phyloP scores from a whole-genome alignment of 1,140 invertebrate species.

The Drosophila watanabei region DNA sequence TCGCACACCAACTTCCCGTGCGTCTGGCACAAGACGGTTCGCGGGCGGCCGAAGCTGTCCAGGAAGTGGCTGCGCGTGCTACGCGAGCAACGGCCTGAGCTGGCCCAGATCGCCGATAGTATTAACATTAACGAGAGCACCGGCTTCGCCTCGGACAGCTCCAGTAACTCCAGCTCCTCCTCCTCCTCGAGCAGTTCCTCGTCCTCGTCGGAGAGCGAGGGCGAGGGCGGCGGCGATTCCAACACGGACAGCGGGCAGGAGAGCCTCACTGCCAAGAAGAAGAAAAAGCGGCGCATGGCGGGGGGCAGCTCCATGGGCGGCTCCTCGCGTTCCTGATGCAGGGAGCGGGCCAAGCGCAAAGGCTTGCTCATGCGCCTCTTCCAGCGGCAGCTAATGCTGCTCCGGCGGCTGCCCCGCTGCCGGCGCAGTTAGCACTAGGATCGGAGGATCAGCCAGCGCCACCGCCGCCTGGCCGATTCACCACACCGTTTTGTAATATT shows the following conservation, averaged over 20 bases:
- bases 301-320: constrained; percentile 49
- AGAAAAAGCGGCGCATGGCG: constrained; percentile 90
- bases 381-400: constrained; percentile 66
- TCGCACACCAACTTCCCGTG: constrained; percentile 98
- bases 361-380: constrained; percentile 68
- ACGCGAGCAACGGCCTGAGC: constrained; percentile 92
- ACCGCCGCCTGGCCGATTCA: constrained; percentile 19
- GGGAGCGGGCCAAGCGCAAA: constrained; percentile 59
- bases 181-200: constrained; percentile 90
- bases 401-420: constrained; percentile 47
- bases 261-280: constrained; percentile 94
- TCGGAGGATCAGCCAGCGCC: constrained; percentile 8
- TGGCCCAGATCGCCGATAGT: constrained; percentile 93
- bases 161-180: constrained; percentile 95
- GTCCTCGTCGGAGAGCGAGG: constrained; percentile 88
- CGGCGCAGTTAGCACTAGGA: constrained; percentile 59
- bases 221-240: constrained; percentile 64
- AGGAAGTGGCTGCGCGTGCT: constrained; percentile 92
- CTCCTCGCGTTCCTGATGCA: constrained; percentile 64
- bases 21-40: constrained; percentile 99
- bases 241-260: constrained; percentile 93
- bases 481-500: constrained; percentile 68
- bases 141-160: constrained; percentile 97
- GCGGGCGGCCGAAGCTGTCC: constrained; percentile 97
- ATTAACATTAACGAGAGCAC: constrained; percentile 95